Base-by-base conservation (phyloP, 2,113 vertebrate genomes). In the Rissa tridactyla region DNA sequence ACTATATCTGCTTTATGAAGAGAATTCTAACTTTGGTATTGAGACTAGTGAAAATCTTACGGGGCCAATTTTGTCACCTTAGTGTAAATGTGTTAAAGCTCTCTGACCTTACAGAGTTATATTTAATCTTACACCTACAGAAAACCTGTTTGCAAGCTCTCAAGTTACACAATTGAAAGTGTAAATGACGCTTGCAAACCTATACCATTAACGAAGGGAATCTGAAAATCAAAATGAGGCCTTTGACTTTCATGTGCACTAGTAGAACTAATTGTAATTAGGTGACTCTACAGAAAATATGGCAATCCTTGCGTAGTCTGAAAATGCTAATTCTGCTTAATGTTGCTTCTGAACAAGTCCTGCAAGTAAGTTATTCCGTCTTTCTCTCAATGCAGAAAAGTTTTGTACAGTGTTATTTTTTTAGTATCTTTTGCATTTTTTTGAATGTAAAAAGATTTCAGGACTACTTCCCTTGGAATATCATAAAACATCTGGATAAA, bases 61-160 rank as follows among this genome's bases (percentile, higher is more conserved):
- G 0, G 44, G n/a, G 72, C 57, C 13, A 26, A 3, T 93, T 92
- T 92, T 84, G 44, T 92, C 36, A 36, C 61, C 7, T 64, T 32
- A 57, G 20, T 64, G 72, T 89, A 84, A 79, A 84, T 57, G 81
- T 91, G 83, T 77, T 86, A 61, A 94, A 84, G 27, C 65, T 90
- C 40, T 68, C 55, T 96, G 94, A 92, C 92, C 83, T 91, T 88
- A 72, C 4, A 2, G 80, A 91, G 78, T 76, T 96, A 87, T 91
- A 96, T 96, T 96, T 96, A 95, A 76, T 82, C 81, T 82, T 69
- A 95, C 93, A 76, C 94, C 89, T 84, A 90, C 95, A 3, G 82
- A 90, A 97, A 96, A 93, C 72, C 92, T 95, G 96, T 89, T 88
- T 94, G 52, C 83, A 60, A 92, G 69, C 77, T 89, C 83, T 93